phyloP scores from a whole-genome alignment of 1,140 invertebrate species.

The Papilio polytes region DNA sequence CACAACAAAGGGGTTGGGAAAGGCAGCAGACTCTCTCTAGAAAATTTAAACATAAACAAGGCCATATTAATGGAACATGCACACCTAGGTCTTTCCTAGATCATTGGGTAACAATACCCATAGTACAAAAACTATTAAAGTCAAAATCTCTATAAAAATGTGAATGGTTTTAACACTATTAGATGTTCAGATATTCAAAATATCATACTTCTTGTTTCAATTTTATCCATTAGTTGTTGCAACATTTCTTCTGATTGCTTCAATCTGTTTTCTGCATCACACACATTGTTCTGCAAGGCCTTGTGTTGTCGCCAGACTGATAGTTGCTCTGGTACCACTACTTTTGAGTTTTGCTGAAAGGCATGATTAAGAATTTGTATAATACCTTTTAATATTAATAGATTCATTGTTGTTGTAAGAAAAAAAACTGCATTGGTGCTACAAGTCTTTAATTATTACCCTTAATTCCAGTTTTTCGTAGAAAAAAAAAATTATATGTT shows the following conservation, averaged over 20 bases:
- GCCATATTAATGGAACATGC: too few species aligned
- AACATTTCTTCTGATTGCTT: conserved; percentile 47
- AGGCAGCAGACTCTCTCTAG: too few species aligned
- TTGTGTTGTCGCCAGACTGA: conserved; percentile 60
- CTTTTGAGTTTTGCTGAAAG: conserved; percentile 53
- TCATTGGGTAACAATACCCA: too few species aligned
- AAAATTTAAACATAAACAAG: too few species aligned
- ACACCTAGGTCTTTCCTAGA: too few species aligned
- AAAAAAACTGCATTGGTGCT: too few species aligned
- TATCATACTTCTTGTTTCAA: conserved; percentile 60
- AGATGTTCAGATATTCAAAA: not conserved
- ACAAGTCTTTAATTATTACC: too few species aligned
- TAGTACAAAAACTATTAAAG: too few species aligned
- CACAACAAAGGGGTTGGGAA: too few species aligned
- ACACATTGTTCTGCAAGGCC: conserved; percentile 56
- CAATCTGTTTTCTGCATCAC: conserved; percentile 53
- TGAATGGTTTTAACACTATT: not conserved
- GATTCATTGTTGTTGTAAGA: too few species aligned
- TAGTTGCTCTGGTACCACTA: conserved; percentile 60
- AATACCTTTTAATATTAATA: not conserved
- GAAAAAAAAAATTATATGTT: too few species aligned
- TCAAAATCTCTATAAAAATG: not conserved
- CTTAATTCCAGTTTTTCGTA: too few species aligned
- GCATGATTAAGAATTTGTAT: not conserved
- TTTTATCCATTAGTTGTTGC: conserved; percentile 62